Evolutionary conservation across 2,113 vertebrate species (phyloP).

Genomic region (Bettongia penicillata): DNA sequence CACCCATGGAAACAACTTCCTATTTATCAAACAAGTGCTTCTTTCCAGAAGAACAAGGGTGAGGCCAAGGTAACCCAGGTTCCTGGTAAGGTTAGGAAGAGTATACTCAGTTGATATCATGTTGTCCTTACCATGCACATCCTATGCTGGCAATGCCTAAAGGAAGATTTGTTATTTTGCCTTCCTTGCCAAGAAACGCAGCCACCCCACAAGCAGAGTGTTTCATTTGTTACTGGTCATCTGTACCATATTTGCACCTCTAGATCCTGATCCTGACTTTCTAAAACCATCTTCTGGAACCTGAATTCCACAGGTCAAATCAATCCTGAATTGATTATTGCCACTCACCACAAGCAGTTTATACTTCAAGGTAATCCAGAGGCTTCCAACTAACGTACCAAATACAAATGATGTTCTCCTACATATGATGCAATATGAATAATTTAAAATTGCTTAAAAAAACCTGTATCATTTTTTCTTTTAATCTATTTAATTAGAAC

Average conservation of each 20-base stretch:
- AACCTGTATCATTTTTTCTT: neutral
- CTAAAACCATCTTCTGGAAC: constrained; percentile 21
- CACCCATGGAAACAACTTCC: constrained; percentile 67
- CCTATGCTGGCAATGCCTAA: neutral
- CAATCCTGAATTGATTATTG: neutral
- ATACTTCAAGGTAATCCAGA: neutral
- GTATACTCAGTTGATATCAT: neutral
- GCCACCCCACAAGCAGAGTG: neutral
- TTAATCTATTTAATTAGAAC: neutral
- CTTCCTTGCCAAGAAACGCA: constrained; percentile 35
- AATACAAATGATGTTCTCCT: neutral
- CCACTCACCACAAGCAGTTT: neutral
- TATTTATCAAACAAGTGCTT: constrained; percentile 68
- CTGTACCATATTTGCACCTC: neutral
- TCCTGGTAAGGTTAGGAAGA: constrained; percentile 20
- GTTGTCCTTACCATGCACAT: neutral
- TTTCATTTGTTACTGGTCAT: neutral
- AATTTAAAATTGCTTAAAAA: neutral
- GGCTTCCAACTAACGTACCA: neutral
- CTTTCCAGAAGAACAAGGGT: constrained; percentile 58
- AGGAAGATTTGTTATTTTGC: constrained; percentile 30
- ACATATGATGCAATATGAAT: neutral
- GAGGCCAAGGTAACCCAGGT: constrained; percentile 40
- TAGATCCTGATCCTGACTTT: neutral
- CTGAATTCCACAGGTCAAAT: neutral